Conservation (phyloP, 2,113 vertebrate genomes). For the Crotalus horridus region DNA sequence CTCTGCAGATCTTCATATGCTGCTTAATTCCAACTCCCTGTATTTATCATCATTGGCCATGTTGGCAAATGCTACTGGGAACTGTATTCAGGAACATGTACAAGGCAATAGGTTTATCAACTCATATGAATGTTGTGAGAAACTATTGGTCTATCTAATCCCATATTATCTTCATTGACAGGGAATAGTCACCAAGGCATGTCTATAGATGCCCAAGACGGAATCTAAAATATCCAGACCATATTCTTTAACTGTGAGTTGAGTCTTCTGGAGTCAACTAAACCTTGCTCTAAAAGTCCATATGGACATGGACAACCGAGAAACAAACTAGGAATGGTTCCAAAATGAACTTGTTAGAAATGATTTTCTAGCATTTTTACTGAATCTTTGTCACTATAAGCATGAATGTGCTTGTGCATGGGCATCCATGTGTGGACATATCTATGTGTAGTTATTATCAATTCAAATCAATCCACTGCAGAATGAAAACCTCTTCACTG, state of each 20-base stretch:
- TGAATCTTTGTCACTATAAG: fast-evolving
- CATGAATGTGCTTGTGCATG: not conserved
- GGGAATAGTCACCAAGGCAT: not conserved
- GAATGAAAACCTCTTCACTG: not conserved
- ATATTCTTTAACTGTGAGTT: not conserved
- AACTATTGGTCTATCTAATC: not conserved
- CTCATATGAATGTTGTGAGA: slow-evolving; percentile 10
- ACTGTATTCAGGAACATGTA: not conserved
- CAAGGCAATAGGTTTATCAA: not conserved
- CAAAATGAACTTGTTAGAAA: slow-evolving; percentile 3
- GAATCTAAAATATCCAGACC: not conserved
- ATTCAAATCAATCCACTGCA: not conserved
- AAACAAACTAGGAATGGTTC: slow-evolving; percentile 3
- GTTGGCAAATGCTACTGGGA: not conserved
- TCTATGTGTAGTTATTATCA: not conserved
- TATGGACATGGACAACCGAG: not conserved
- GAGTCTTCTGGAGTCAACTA: not conserved
- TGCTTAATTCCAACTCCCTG: not conserved
- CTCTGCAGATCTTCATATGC: not conserved
- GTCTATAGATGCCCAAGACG: not conserved
- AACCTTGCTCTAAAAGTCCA: slow-evolving; percentile 3
- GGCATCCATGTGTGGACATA: not conserved
- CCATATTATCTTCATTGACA: not conserved
- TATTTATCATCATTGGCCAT: not conserved
- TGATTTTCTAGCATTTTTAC: slow-evolving; percentile 29